A percentile compares a stretch with the other conserved stretches of the same genome.
Conservation (phyloP, 2,113 vertebrate genomes). For the Amphiprion ocellaris region DNA sequence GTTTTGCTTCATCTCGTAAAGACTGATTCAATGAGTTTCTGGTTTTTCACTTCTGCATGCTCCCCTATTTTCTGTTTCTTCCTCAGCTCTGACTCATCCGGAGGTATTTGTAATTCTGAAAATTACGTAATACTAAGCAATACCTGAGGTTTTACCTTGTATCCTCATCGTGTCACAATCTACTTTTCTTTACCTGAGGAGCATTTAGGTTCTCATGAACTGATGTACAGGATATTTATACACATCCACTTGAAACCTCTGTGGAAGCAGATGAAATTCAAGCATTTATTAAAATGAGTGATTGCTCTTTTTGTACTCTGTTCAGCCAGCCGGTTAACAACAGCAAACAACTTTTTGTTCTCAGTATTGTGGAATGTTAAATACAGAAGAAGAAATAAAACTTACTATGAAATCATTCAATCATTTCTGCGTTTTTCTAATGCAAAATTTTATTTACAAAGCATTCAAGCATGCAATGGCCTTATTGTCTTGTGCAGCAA, state of each 20-base stretch:
- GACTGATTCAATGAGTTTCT: constrained; percentile 24
- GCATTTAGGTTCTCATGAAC: background rate
- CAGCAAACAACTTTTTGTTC: constrained; percentile 47
- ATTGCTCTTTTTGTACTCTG: constrained; percentile 58
- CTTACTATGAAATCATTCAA: constrained; percentile 34
- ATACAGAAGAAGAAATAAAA: constrained; percentile 70
- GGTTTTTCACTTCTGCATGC: constrained; percentile 55
- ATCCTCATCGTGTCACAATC: background rate
- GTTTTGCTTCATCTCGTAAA: constrained; percentile 38
- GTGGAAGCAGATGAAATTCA: background rate
- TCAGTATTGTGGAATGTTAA: constrained; percentile 56
- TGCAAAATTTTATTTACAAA: background rate
- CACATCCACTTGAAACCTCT: background rate
- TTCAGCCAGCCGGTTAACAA: constrained; percentile 28
- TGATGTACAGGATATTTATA: constrained; percentile 58
- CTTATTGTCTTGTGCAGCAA: background rate
- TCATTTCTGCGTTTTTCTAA: background rate
- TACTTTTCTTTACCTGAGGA: constrained; percentile 8
- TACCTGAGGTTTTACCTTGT: constrained; percentile 20
- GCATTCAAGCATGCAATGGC: too few relatives aligned
- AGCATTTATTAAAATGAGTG: constrained; percentile 7
- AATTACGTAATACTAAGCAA: constrained; percentile 43
- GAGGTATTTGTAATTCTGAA: constrained; percentile 18
- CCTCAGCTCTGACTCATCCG: constrained; percentile 1
- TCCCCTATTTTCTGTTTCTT: background rate